Evolutionary conservation across 2,113 vertebrate species (phyloP).

Genomic region (Atherinomorus stipes): DNA sequence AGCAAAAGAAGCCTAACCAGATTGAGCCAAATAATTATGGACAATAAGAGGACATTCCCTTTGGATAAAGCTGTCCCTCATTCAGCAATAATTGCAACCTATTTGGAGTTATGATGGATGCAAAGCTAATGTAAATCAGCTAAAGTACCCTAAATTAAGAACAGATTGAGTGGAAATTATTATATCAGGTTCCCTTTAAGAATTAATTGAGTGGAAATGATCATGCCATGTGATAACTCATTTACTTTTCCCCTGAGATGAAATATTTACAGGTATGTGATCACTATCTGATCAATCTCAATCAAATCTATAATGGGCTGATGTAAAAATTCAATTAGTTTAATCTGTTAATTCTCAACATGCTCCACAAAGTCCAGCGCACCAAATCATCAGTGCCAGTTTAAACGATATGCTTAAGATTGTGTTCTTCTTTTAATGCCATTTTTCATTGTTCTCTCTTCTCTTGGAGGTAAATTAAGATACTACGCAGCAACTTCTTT

Average conservation of each 20-base stretch:
- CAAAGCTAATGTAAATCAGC: too few relatives aligned
- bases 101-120: too few relatives aligned
- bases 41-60: too few relatives aligned
- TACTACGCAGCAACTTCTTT: conserved; percentile 15
- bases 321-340: conserved; percentile 1
- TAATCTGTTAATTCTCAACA: neutral
- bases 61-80: too few relatives aligned
- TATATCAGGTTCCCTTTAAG: too few relatives aligned
- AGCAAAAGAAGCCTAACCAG: neutral
- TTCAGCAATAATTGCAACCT: neutral
- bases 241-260: conserved; percentile 25
- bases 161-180: conserved; percentile 2
- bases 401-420: neutral
- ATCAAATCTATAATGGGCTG: conserved; percentile 12
- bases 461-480: conserved; percentile 20
- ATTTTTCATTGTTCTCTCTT: neutral
- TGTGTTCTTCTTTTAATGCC: neutral
- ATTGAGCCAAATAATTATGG: neutral
- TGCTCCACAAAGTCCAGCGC: neutral
- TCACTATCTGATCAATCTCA: conserved; percentile 29
- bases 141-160: conserved; percentile 3
- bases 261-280: conserved; percentile 10
- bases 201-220: conserved; percentile 6
- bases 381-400: neutral
- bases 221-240: neutral